A percentile compares a stretch with the other conserved stretches of the same genome.
phyloP scores from a whole-genome alignment of 2,797 vertebrate species.

The Mormyrus hasselquistii region DNA sequence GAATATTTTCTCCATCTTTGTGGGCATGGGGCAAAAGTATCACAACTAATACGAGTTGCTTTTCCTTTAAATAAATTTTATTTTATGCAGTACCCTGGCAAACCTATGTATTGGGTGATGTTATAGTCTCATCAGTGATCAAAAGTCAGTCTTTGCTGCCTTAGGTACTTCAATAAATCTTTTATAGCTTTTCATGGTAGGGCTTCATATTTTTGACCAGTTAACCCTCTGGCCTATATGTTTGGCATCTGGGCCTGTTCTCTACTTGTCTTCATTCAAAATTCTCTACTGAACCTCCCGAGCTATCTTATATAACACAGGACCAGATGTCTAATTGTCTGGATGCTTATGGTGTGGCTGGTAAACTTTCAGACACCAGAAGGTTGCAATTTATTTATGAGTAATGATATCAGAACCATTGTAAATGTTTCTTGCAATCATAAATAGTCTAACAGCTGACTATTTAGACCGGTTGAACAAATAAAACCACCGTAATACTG shows the following conservation, averaged over 20 bases:
- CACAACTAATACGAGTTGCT: constrained; percentile 53
- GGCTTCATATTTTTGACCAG: constrained; percentile 36
- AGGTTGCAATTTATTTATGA: constrained; percentile 63
- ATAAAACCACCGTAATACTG: constrained; percentile 50
- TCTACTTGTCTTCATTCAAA: constrained; percentile 57
- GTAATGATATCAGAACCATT: constrained; percentile 65
- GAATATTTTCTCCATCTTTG: constrained; percentile 59
- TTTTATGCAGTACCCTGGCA: background rate
- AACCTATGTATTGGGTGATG: constrained; percentile 18
- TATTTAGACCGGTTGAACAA: constrained; percentile 59
- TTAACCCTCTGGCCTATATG: constrained; percentile 71
- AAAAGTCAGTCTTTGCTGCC: background rate
- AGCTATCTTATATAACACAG: constrained; percentile 62
- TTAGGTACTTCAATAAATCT: background rate
- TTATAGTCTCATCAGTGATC: constrained; percentile 24
- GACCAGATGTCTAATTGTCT: constrained; percentile 14
- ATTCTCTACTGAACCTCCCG: constrained; percentile 57
- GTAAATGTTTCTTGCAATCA: constrained; percentile 58
- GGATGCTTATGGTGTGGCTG: constrained; percentile 59
- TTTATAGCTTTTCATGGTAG: background rate
- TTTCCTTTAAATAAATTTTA: background rate
- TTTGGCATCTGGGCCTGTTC: constrained; percentile 71
- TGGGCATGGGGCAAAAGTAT: constrained; percentile 49
- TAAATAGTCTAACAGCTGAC: constrained; percentile 58
- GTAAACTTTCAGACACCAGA: constrained; percentile 56